Conservation (phyloP, 1,140 invertebrate genomes). For the Cryptotermes secundus region DNA sequence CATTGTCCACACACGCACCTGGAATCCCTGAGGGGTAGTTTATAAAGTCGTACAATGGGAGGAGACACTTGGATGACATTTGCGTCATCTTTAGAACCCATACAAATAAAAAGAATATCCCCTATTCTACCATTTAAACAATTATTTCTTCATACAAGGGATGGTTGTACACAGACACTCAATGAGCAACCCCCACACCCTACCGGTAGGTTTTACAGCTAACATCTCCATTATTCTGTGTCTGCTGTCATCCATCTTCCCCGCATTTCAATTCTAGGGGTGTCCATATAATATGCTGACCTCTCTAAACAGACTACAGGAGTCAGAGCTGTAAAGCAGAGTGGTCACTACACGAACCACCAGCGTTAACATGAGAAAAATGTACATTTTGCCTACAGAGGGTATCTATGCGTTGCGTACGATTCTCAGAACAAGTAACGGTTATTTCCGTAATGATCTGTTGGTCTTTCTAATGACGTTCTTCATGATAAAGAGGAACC, state of each 20-base stretch:
- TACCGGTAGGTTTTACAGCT: background rate
- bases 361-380: no score
- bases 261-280: background rate
- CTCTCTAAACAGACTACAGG: no score
- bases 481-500: no score
- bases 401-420: no score
- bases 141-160: slow-evolving; percentile 11
- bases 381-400: no score
- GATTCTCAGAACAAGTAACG: no score
- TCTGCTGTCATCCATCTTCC: slow-evolving; percentile 8
- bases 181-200: background rate
- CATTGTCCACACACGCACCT: background rate
- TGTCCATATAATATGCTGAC: background rate
- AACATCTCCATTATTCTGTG: background rate
- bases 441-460: no score
- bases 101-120: slow-evolving; percentile 1
- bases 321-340: no score
- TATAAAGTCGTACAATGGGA: background rate
- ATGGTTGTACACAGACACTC: background rate
- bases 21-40: background rate
- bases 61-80: slow-evolving; percentile 1
- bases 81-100: background rate
- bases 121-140: background rate
- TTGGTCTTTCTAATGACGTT: no score
- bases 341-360: no score